Base-by-base conservation (phyloP, 2,113 vertebrate species). In the Nerophis lumbriciformis region DNA sequence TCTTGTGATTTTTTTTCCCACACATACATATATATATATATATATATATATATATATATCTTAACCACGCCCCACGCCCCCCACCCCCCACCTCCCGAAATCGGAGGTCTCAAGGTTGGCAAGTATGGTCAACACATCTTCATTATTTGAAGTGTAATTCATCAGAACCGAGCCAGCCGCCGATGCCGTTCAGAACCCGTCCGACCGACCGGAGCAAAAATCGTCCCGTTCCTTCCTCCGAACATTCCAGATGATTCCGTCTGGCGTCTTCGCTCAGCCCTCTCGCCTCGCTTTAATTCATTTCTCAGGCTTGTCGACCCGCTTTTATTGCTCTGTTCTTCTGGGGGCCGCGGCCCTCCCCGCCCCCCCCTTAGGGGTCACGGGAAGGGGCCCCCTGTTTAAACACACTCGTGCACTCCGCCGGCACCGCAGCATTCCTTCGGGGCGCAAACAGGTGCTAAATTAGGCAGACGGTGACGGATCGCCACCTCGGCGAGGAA, bases 381-480 rank as follows among this genome's bases (percentile, higher is more conserved):
- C 75, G 83, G 86, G 82, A 87, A 85, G 83, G 83, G 81, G 78
- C 84, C 76, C 83, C 71, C 78, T 84, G 80, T 87, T 85, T 86
- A 88, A 90, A 89, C 86, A 88, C 80, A 81, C 81, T 83, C 76
- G 70, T 78, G 75, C 63, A 53, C 76, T 82, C 72, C 10, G 75
- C 73, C 69, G 36, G 71, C 72, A 49, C 72, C 7, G 38, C 28
- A 77, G 78, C 78, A 85, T 87, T 89, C 85, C 83, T 78, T 28
- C 53, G 5, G 68, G 71, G 76, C 71, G 51, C 74, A 83, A 87
- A 86, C 85, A 88, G 87, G 87, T 88, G 83, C 77, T 90, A 86
- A 86, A 87, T 88, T 83, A 86, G 86, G 68, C 78, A 76, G 84
- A 76, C 63, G 78, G 73, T 89, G 88, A 88, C 77, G 73, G 86